Base-by-base conservation (phyloP, 2,797 vertebrate genomes). In the Centroberyx gerrardi region DNA sequence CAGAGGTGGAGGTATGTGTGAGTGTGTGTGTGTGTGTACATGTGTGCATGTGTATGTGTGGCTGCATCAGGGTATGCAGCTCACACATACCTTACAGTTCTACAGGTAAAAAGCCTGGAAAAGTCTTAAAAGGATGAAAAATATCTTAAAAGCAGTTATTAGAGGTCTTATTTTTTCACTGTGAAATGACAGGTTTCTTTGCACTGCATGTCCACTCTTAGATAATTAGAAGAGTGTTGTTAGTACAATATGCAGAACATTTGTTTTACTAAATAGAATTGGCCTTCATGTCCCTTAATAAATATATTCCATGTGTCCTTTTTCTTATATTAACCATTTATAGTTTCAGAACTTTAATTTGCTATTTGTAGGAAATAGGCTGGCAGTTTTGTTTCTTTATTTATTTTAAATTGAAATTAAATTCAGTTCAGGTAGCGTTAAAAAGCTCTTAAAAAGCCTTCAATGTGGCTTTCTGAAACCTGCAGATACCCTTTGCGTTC, bases 181-280 rank as follows among this genome's bases (percentile, higher is more conserved):
- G 6, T 3, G n/a, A 12, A 58, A 28, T 63, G 53, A 49, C 51
- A 56, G 40, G 46, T 62, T 61, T 61, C 17, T 44, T 29, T 27
- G 17, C 62, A 61, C 51, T 22, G 8, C 0, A 0, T 62, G 6
- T 56, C 62, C 33, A 58, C n/a, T 14, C 22, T 8, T 2, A 8
- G 18, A 54, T 68, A 53, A 69, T 68, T 73, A 80, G 22, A 22
- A 22, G 22, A 22, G 22, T 22, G 22, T 22, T 22, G 22, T 22
- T 22, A 22, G 22, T 22, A n/a, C n/a, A n/a, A 80, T 80, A 52
- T 58, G 48, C 17, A 49, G 48, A 22, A 52, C 62, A 28, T 63
- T 66, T 42, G 31, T 54, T 74, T 53, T 0, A 67, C 53, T 62
- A 65, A 82, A 69, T 54, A 64, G 27, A 79, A 33, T 33, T 33